Percentiles rank a stretch among this genome's conserved stretches.
These are phyloP conservation scores for Galagoides demidoff DNA, from an alignment of 2,797 vertebrate species.

Conservation along the genomic window DNA sequence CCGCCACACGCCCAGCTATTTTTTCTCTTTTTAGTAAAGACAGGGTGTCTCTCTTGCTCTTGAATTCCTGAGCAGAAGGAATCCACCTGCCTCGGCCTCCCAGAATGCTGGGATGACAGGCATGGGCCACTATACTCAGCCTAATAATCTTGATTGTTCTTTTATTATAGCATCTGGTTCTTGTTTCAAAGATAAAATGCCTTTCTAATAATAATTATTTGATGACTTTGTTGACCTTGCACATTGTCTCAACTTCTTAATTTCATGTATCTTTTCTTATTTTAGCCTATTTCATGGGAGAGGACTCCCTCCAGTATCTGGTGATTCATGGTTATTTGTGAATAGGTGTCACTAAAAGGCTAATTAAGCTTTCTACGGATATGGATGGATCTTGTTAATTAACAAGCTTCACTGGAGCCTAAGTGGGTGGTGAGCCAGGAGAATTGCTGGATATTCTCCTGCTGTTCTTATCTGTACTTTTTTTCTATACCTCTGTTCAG, in stretches of 20 bases:
- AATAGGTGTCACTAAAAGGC: not conserved
- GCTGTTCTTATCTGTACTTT: not conserved
- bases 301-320: not conserved
- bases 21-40: no score
- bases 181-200: conserved; percentile 41
- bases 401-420: not conserved
- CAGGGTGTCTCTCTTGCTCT: no score
- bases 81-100: no score
- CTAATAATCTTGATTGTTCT: not conserved
- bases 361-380: not conserved
- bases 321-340: not conserved
- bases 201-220: conserved; percentile 15
- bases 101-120: no score
- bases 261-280: not conserved
- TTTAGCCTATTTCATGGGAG: not conserved
- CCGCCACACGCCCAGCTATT: no score
- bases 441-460: not conserved
- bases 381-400: not conserved
- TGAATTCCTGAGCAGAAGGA: no score
- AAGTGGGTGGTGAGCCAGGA: not conserved
- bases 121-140: no score
- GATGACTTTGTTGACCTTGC: not conserved
- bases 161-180: conserved; percentile 7
- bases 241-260: not conserved
- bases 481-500: not conserved